phyloP scores from a whole-genome alignment of 2,888 invertebrate genomes.

The Diplazon laetatorius region DNA sequence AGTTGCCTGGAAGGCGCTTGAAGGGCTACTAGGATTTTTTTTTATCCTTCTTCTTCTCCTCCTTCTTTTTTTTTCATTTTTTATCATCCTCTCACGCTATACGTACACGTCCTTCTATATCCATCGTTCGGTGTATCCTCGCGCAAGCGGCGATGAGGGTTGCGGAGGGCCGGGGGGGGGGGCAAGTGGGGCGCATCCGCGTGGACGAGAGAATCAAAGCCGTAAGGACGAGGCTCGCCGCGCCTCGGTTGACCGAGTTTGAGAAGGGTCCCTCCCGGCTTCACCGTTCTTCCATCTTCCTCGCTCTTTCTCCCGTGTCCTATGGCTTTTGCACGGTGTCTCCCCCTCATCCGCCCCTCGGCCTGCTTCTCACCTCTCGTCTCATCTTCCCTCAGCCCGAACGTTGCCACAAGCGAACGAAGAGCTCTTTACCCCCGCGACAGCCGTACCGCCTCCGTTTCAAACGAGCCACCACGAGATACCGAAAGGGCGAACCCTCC shows the following conservation, averaged over 20 bases:
- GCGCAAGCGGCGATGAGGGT: too few relatives aligned
- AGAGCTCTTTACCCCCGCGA: constrained; percentile 58
- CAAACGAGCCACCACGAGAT: constrained; percentile 50
- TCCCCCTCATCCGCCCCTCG: constrained; percentile 9
- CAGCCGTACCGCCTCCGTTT: constrained; percentile 34
- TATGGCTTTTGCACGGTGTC: too few relatives aligned
- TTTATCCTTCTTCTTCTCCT: too few relatives aligned
- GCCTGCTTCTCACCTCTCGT: constrained; percentile 46
- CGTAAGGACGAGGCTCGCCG: constrained; percentile 64
- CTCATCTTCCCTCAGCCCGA: constrained; percentile 25
- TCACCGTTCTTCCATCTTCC: constrained; percentile 47
- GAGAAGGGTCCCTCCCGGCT: constrained; percentile 69
- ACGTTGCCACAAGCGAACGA: constrained; percentile 54
- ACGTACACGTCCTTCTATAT: constrained; percentile 59
- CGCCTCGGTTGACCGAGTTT: constrained; percentile 69
- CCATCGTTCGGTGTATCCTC: constrained; percentile 43
- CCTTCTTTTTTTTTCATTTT: too few relatives aligned
- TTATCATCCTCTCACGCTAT: constrained; percentile 64
- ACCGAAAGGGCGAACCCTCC: constrained; percentile 62
- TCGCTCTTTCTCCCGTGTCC: constrained; percentile 49
- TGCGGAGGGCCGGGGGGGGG: too few relatives aligned
- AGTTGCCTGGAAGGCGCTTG: constrained; percentile 69
- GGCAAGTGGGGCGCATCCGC: constrained; percentile 61
- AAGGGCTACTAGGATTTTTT: constrained; percentile 66
- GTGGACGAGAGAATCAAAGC: constrained; percentile 65